Conservation (phyloP, 1,140 invertebrate species). For the Leucophenga varia region DNA sequence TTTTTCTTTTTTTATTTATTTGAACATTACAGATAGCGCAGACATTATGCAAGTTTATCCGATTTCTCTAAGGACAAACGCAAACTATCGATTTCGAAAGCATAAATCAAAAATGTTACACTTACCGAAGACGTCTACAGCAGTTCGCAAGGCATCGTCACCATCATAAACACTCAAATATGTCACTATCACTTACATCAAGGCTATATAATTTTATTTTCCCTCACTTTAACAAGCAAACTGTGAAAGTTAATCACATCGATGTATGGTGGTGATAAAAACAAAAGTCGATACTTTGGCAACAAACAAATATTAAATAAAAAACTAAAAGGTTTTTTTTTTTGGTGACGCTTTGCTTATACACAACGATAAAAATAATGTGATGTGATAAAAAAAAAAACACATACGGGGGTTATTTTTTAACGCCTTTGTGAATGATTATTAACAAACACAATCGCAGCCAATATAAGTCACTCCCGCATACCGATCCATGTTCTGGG, state of each 20-base stretch:
- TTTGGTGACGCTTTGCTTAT: no score
- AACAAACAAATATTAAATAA: conserved; percentile 27
- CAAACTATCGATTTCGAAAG: conserved; percentile 44
- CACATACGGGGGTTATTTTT: no score
- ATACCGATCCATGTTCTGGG: no score
- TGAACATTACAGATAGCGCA: no score
- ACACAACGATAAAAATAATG: no score
- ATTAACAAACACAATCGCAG: no score
- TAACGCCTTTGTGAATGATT: no score
- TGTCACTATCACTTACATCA: conserved; percentile 53
- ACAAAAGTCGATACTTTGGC: conserved; percentile 36
- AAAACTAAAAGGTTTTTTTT: conserved; percentile 17
- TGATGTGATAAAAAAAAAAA: no score
- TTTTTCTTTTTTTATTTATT: conserved; percentile 7
- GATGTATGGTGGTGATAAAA: conserved; percentile 38
- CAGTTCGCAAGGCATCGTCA: no score
- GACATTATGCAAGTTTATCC: no score
- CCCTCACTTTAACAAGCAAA: conserved; percentile 40
- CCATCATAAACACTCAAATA: conserved; percentile 26
- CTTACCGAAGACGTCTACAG: no score
- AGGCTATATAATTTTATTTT: conserved; percentile 54
- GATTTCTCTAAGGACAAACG: conserved; percentile 39
- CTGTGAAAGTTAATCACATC: conserved; percentile 43
- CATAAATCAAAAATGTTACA: conserved; percentile 51
- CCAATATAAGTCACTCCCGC: no score